Base-by-base conservation (phyloP, 2,113 vertebrate genomes). In the Podarcis cretensis region DNA sequence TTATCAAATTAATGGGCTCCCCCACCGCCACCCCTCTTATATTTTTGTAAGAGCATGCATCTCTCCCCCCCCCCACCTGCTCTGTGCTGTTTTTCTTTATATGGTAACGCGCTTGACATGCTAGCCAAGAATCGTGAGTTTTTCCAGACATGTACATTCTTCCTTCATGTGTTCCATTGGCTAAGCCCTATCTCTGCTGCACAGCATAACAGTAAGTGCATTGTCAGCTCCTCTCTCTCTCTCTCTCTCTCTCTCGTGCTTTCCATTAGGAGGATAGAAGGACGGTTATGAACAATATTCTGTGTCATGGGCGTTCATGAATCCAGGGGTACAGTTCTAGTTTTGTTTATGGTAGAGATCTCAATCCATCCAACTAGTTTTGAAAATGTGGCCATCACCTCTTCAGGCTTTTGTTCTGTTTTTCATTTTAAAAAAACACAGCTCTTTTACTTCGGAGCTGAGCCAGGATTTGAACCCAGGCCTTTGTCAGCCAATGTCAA, bases 71-170 rank as follows among this genome's bases (percentile, higher is more conserved):
- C 48, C 48, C 48, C 9, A 40, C 23, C 27, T 8, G 89, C 59
- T 66, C 77, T 89, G 87, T 2, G 74, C 63, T 69, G 1, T 76
- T 92, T 76, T 89, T 87, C 91, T 92, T 90, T 79, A 40, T 84
- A 59, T 63, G 89, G 76, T 57, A 1, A 69, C 86, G 80, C 57
- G 43, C 79, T 90, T 76, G 59, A 86, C 83, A 78, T 1, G 0
- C 54, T 84, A 86, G 0, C 71, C 16, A 90, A 1, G 18, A 23
- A 91, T 7, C 30, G 86, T 81, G 85, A 92, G 92, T 84, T 18
- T 81, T 92, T 92, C 79, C 91, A 81, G 91, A 86, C 89, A 89
- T 71, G 3, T 54, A 66, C 3, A 1, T 82, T 43, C 74, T 90
- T 79, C 43, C 43, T 40, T 59, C 83, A 16, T 27, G 20, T 1